These are phyloP conservation scores for Myotis findleyi DNA, from an alignment of 2,797 vertebrate genomes.

Conservation along the genomic window DNA sequence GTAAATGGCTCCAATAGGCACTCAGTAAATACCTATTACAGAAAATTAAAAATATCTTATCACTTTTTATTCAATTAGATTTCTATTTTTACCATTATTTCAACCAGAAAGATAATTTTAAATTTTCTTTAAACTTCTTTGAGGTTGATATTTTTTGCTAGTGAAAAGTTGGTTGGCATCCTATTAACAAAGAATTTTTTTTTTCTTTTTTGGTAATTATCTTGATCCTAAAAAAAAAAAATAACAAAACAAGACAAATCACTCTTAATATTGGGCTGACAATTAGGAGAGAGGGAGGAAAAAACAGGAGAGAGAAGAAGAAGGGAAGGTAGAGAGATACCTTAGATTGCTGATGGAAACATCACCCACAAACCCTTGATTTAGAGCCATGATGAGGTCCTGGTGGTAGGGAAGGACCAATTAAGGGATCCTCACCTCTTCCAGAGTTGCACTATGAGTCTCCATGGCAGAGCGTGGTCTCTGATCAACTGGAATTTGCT, in stretches of 20 bases:
- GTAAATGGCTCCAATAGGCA: neutral
- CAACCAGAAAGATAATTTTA: neutral
- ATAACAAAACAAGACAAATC: neutral
- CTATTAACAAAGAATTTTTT: neutral
- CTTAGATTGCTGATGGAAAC: neutral
- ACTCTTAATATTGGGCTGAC: neutral
- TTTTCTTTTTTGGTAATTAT: neutral
- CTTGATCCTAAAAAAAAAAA: neutral
- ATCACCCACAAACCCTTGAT: neutral
- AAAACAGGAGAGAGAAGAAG: neutral
- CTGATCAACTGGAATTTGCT: neutral
- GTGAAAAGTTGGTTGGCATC: neutral
- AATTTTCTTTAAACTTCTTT: neutral
- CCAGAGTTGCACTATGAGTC: neutral
- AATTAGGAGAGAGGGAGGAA: neutral
- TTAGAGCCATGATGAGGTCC: rapidly evolving
- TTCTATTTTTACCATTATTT: neutral
- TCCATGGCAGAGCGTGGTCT: neutral
- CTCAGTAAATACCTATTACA: neutral
- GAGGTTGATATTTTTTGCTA: neutral
- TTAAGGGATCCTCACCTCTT: neutral
- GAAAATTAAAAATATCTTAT: neutral
- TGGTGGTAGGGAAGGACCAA: neutral
- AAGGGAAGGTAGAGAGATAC: neutral
- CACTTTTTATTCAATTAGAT: neutral